Evolutionary conservation across 1,140 invertebrate genomes (phyloP).

Genomic region (Drosophila bifasciata): DNA sequence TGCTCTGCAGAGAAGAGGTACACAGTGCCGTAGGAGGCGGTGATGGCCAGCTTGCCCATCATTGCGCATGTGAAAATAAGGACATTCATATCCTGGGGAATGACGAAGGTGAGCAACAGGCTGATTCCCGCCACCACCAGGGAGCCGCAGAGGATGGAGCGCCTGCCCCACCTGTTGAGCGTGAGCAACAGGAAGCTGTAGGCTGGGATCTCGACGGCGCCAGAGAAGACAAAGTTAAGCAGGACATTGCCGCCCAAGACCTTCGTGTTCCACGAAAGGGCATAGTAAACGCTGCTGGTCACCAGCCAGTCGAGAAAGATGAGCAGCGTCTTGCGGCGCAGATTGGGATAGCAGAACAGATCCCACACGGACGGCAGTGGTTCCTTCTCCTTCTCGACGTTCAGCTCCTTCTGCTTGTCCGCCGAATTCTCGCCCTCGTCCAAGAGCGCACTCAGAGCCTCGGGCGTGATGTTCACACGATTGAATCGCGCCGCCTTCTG

Average conservation of each 20-base stretch:
- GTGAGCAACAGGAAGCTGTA: constrained; percentile 89
- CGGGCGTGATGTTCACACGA: constrained; percentile 86
- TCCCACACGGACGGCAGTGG: constrained; percentile 87
- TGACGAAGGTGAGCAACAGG: constrained; percentile 86
- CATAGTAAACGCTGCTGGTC: constrained; percentile 92
- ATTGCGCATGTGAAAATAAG: constrained; percentile 89
- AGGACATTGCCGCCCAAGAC: constrained; percentile 90
- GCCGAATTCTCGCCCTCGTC: constrained; percentile 83
- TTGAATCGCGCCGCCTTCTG: constrained; percentile 89
- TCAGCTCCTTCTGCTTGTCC: constrained; percentile 69
- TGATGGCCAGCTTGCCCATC: constrained; percentile 93
- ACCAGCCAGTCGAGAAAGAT: constrained; percentile 93
- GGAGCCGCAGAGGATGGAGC: constrained; percentile 88
- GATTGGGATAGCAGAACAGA: constrained; percentile 89
- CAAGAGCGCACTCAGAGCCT: constrained; percentile 86
- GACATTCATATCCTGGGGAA: constrained; percentile 86
- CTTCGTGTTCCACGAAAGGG: constrained; percentile 91
- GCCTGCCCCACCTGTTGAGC: constrained; percentile 90
- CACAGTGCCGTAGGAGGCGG: constrained; percentile 91
- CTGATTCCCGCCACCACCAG: constrained; percentile 89
- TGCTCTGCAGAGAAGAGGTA: constrained; percentile 93
- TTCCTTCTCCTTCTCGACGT: constrained; percentile 1
- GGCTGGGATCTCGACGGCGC: constrained; percentile 91
- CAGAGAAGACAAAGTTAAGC: constrained; percentile 91
- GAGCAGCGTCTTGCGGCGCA: constrained; percentile 89